Percentiles rank a stretch among this genome's conserved stretches.
These are phyloP conservation scores for Conger conger DNA, from an alignment of 2,113 vertebrate species.

Conservation along the genomic window DNA sequence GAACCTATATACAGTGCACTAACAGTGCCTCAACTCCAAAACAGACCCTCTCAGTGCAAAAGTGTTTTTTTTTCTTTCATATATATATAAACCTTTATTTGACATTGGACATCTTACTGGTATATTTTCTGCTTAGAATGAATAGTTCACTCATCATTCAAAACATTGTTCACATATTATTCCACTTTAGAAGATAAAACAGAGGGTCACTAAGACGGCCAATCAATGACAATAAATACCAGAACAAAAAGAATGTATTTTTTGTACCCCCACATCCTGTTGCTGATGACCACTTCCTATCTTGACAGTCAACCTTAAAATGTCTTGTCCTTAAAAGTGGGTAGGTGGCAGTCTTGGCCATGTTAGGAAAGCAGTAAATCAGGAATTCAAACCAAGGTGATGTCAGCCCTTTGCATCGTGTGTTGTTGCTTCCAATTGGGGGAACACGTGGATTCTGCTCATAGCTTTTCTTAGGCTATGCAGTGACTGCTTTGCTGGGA, in stretches of 20 bases:
- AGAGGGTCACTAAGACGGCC: too few species aligned
- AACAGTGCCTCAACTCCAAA: too few species aligned
- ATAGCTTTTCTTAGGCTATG: slow-evolving; percentile 40
- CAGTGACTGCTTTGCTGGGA: slow-evolving; percentile 15
- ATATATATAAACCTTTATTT: too few species aligned
- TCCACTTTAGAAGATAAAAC: neutral
- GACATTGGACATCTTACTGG: neutral
- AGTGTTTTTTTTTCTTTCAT: neutral
- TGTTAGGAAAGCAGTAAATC: slow-evolving; percentile 52
- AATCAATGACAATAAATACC: neutral
- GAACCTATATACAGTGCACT: neutral
- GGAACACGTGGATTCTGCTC: slow-evolving; percentile 48
- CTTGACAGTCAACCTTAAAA: slow-evolving; percentile 50
- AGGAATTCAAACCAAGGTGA: slow-evolving; percentile 59
- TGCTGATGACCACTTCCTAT: neutral
- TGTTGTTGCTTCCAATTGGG: slow-evolving; percentile 52
- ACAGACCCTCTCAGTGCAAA: neutral
- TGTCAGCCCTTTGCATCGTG: slow-evolving; percentile 63
- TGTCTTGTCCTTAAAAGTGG: slow-evolving; percentile 34
- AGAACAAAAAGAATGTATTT: neutral
- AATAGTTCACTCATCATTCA: neutral
- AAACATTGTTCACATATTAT: neutral
- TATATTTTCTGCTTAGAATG: neutral
- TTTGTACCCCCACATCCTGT: neutral
- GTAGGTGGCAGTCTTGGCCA: slow-evolving; percentile 34